Conservation (phyloP, 1,140 invertebrate species). For the Glossosoma conforme region DNA sequence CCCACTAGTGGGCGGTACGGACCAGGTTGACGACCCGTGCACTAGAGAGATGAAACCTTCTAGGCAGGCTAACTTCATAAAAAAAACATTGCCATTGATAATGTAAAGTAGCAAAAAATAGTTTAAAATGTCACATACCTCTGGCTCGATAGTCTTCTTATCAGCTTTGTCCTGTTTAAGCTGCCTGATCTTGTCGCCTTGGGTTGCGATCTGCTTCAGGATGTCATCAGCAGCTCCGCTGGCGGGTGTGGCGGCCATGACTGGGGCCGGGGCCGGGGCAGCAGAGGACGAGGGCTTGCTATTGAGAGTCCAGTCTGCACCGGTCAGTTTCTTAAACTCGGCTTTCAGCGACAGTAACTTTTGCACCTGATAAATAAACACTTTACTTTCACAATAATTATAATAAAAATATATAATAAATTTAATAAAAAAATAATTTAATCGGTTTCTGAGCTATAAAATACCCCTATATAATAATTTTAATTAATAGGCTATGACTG, state of each 20-base stretch:
- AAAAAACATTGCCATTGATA: not conserved
- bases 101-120: slow-evolving; percentile 3
- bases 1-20: no score
- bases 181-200: slow-evolving; percentile 66
- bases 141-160: slow-evolving; percentile 52
- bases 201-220: slow-evolving; percentile 46
- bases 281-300: slow-evolving; percentile 14
- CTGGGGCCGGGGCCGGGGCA: not conserved
- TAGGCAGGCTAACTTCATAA: not conserved
- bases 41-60: no score
- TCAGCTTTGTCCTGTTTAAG: slow-evolving; percentile 60
- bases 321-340: slow-evolving; percentile 60
- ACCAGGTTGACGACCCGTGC: no score
- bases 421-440: no score
- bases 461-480: no score
- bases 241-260: slow-evolving; percentile 17
- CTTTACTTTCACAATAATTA: no score
- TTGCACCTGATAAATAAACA: slow-evolving; percentile 50
- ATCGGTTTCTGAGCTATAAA: no score
- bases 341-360: slow-evolving; percentile 64
- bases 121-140: slow-evolving; percentile 8
- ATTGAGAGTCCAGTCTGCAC: slow-evolving; percentile 61
- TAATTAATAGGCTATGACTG: no score
- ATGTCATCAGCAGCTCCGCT: not conserved
- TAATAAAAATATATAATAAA: no score